phyloP scores from a whole-genome alignment of 2,797 vertebrate genomes.

The Hirundo rustica region DNA sequence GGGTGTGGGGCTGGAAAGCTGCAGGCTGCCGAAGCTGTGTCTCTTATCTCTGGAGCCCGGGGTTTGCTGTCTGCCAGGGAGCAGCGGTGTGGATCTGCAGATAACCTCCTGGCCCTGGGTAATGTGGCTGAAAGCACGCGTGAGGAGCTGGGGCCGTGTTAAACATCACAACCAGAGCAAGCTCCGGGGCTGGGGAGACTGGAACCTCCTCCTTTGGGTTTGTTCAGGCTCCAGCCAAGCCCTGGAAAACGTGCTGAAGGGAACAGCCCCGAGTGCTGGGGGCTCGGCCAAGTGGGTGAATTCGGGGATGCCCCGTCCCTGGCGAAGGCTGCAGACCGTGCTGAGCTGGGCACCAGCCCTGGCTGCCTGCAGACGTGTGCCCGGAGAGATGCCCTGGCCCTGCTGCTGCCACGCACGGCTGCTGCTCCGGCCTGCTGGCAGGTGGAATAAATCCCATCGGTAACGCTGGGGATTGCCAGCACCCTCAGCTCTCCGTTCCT shows the following conservation, averaged over 20 bases:
- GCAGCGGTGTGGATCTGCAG: neutral
- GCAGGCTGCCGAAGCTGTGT: neutral
- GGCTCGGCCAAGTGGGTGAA: neutral
- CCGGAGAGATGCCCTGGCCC: neutral
- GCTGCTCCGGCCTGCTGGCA: neutral
- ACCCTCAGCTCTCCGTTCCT: neutral
- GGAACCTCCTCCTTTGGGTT: neutral
- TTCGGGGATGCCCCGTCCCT: neutral
- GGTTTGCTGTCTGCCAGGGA: neutral
- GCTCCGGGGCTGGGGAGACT: neutral
- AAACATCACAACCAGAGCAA: accelerated
- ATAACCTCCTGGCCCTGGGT: neutral
- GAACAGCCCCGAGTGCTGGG: neutral
- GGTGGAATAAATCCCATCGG: neutral
- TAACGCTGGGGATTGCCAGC: neutral
- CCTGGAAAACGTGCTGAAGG: neutral
- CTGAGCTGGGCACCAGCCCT: neutral
- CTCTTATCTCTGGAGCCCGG: neutral
- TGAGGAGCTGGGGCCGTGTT: neutral
- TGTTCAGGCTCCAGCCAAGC: neutral
- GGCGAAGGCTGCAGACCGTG: accelerated
- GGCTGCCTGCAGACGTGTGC: neutral
- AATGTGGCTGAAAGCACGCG: neutral
- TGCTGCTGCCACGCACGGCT: neutral
- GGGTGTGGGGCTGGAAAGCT: neutral